Evolutionary conservation across 2,113 vertebrate species (phyloP), one percentile per base, ranked within the genome.

Genomic region (Struthio camelus): DNA sequence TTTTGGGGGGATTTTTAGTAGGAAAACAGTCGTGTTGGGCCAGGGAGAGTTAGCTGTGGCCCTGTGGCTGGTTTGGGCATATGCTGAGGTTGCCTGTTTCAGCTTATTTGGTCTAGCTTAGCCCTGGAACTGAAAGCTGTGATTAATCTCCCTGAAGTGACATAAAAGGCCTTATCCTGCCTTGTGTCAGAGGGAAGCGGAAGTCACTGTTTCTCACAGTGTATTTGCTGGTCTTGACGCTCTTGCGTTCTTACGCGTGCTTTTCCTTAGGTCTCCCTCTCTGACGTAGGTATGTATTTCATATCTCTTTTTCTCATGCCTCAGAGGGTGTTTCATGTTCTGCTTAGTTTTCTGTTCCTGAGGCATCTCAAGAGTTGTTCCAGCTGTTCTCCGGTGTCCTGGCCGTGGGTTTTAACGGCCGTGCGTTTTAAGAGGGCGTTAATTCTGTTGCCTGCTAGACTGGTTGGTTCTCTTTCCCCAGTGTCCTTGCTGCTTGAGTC

Each of bases 141-240:
- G 76, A 59, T 91, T n/a, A 58, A 71, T 54, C 69, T 38, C 30
- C 1, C 0, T 17, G 17, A n/a, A 19, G 16, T 19, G 46, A 83
- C 36, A 75, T 54, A 30, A 83, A 61, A 76, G 38, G 19, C n/a
- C 2, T 86, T 17, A 8, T 23, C 77, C 67, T 85, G 67, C 84
- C 40, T 22, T 18, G 58, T 5, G 1, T 70, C 69, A 54, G 18
- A 46, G 64, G 50, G 72, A 58, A 51, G 40, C 71, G 50, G 16
- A 72, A 58, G 5, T 83, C 48, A 46, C 23, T 36, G 73, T 90
- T 72, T 62, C 48, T 85, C 40, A 11, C 40, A 72, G 40, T 1
- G 0, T 1, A 0, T 64, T 79, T 69, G n/a, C 75, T 84, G 11
- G 36, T 58, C 30, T 46, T 25, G 61, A 54, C 28, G 5, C 44